phyloP scores from a whole-genome alignment of 1,140 invertebrate genomes.

The Leucophenga varia region DNA sequence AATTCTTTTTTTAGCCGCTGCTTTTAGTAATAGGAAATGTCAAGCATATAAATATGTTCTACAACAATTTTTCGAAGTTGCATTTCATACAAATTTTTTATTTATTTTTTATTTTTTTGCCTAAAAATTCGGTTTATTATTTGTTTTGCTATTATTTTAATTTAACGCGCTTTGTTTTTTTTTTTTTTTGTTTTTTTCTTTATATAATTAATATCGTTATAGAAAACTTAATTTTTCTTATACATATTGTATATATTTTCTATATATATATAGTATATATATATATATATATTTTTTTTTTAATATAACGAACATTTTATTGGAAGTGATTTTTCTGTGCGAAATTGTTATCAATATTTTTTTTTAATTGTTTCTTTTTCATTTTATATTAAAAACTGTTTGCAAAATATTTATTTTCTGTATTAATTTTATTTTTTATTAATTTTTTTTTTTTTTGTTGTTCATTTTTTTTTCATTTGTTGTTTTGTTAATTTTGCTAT shows the following conservation, averaged over 20 bases:
- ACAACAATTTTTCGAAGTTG: conserved; percentile 10
- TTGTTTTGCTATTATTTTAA: conserved; percentile 8
- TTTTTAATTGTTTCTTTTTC: conserved; percentile 22
- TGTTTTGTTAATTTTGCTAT: conserved; percentile 18
- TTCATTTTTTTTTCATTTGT: conserved; percentile 15
- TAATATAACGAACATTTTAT: conserved; percentile 15
- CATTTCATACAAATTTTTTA: background rate
- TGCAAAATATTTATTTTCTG: conserved; percentile 11
- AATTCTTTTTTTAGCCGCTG: too few relatives aligned
- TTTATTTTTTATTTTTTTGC: conserved; percentile 15
- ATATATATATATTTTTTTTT: conserved; percentile 14
- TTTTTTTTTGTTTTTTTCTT: too few relatives aligned
- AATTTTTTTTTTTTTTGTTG: conserved; percentile 15
- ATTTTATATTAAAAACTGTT: conserved; percentile 19
- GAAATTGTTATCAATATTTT: conserved; percentile 38
- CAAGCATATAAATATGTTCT: conserved; percentile 10
- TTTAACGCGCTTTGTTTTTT: too few relatives aligned
- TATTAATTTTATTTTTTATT: conserved; percentile 21
- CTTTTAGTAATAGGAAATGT: background rate
- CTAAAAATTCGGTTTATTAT: conserved; percentile 49
- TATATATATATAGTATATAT: conserved; percentile 14
- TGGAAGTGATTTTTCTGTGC: conserved; percentile 52
- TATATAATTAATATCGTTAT: too few relatives aligned
- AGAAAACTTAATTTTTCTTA: conserved; percentile 6
- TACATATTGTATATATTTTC: conserved; percentile 9